These are phyloP conservation scores for Ectemnius cavifrons DNA, from an alignment of 2,888 invertebrate species.

Conservation along the genomic window DNA sequence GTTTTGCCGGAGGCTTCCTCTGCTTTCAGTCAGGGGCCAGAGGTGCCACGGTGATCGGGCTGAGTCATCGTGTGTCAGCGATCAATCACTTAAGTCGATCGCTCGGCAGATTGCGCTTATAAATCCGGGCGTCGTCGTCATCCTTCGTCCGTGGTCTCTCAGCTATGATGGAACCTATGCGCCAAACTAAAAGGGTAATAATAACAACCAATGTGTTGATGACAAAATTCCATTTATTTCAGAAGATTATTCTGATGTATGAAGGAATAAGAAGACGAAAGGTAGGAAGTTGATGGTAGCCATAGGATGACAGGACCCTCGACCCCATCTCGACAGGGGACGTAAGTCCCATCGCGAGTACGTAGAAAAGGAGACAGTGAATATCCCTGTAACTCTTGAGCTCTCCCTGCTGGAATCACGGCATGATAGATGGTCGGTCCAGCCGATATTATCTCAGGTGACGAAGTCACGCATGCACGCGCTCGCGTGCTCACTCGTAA, in stretches of 20 bases:
- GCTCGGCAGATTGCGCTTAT: conserved; percentile 48
- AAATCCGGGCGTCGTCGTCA: conserved; percentile 44
- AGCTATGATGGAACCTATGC: too few species aligned
- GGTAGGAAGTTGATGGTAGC: background rate
- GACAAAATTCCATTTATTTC: too few species aligned
- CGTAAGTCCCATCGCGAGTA: background rate
- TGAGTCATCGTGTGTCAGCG: conserved; percentile 63
- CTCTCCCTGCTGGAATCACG: conserved; percentile 38
- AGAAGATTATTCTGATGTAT: too few species aligned
- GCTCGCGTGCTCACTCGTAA: conserved; percentile 43
- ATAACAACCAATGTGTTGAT: too few species aligned
- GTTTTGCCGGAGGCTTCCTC: conserved; percentile 45
- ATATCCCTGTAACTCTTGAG: background rate
- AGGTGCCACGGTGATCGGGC: conserved; percentile 52
- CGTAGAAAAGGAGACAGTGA: conserved; percentile 10
- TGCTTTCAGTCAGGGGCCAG: conserved; percentile 28
- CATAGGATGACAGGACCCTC: background rate
- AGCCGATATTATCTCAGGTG: conserved; percentile 66
- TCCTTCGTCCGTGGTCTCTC: too few species aligned
- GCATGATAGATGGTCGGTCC: conserved; percentile 59
- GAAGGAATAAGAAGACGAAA: too few species aligned
- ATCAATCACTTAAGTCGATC: conserved; percentile 64
- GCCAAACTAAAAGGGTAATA: too few species aligned
- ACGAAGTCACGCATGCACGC: conserved; percentile 63
- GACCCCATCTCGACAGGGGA: background rate